A percentile compares a stretch with the other conserved stretches of the same genome.
These are phyloP conservation scores for Gonioctena quinquepunctata DNA, from an alignment of 1,140 invertebrate genomes.

Conservation along the genomic window DNA sequence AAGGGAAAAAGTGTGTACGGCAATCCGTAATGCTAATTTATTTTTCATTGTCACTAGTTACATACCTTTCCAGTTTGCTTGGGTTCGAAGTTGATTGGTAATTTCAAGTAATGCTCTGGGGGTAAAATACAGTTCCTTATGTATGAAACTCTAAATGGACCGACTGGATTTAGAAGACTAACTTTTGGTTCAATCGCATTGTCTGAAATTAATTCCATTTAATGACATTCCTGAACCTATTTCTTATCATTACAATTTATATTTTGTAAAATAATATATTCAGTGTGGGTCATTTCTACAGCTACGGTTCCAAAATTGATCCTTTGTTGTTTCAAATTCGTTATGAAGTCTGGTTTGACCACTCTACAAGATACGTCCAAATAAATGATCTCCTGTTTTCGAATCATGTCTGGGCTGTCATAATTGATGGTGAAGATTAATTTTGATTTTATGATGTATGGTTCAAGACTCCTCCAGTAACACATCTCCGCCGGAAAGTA, in stretches of 20 bases:
- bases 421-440: conserved; percentile 36
- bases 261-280: conserved; percentile 36
- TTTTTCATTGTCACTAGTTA: too few species aligned
- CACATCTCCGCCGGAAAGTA: conserved; percentile 42
- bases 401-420: conserved; percentile 4
- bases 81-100: conserved; percentile 33
- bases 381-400: conserved; percentile 30
- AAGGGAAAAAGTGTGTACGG: too few species aligned
- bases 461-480: conserved; percentile 39
- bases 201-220: too few species aligned
- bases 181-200: conserved; percentile 20
- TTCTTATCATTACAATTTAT: conserved; percentile 43
- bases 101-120: conserved; percentile 24
- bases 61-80: conserved; percentile 18
- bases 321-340: conserved; percentile 38
- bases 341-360: conserved; percentile 37
- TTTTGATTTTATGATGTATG: conserved; percentile 33
- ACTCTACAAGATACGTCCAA: conserved; percentile 38
- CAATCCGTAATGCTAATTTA: too few species aligned
- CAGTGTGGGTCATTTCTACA: conserved; percentile 24
- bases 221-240: too few species aligned
- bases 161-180: conserved; percentile 25
- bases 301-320: conserved; percentile 40
- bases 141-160: conserved; percentile 22
- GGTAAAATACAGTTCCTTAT: conserved; percentile 10